Evolutionary conservation across 2,888 invertebrate species (phyloP).

Genomic region (Sinelater perroti): DNA sequence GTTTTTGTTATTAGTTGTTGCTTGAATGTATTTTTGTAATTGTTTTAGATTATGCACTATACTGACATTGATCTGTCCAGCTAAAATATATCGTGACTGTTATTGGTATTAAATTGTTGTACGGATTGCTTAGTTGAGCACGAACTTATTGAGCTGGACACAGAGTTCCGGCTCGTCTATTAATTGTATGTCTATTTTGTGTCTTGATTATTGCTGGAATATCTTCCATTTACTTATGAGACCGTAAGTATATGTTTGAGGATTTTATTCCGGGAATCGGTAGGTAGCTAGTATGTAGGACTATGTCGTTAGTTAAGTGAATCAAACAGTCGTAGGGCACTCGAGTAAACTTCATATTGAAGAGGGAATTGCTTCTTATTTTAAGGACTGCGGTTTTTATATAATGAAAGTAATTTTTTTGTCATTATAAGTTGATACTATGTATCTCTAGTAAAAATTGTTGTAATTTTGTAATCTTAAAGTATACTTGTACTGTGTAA

Average conservation of each 20-base stretch:
- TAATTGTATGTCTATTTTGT: too few relatives aligned
- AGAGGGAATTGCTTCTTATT: constrained; percentile 35
- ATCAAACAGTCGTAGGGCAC: constrained; percentile 25
- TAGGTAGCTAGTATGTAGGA: too few relatives aligned
- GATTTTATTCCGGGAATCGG: too few relatives aligned
- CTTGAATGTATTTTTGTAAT: constrained; percentile 18
- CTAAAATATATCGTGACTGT: too few relatives aligned
- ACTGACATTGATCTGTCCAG: too few relatives aligned
- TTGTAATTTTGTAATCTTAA: constrained; percentile 58
- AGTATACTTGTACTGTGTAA: constrained; percentile 16
- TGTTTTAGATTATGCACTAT: too few relatives aligned
- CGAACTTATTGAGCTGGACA: too few relatives aligned
- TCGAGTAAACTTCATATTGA: constrained; percentile 39
- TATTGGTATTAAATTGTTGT: too few relatives aligned
- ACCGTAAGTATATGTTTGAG: constrained; percentile 27
- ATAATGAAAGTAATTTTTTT: constrained; percentile 37
- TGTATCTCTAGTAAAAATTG: constrained; percentile 63
- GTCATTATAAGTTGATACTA: constrained; percentile 58
- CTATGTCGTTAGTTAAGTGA: too few relatives aligned
- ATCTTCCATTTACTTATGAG: constrained; percentile 28
- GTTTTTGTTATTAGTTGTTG: constrained; percentile 29
- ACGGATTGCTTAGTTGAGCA: too few relatives aligned
- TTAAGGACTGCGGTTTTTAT: constrained; percentile 37
- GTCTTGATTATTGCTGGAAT: too few relatives aligned
- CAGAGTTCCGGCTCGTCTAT: too few relatives aligned